Percentiles rank a stretch among this genome's conserved stretches.
Conservation (phyloP, 2,113 vertebrate species). For the Notarius lentiginosus region DNA sequence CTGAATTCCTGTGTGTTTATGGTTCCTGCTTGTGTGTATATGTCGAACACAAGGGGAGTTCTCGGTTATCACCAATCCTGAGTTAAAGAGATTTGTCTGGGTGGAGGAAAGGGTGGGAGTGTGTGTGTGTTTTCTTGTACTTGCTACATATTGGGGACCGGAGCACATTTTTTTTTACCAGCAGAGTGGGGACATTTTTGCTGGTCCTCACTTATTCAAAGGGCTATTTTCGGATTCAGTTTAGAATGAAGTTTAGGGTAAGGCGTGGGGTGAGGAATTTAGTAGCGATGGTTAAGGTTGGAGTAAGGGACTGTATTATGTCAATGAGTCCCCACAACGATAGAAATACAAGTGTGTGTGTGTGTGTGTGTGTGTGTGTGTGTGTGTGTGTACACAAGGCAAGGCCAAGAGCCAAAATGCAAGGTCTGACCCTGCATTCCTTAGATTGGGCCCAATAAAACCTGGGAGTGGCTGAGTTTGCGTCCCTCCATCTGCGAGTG, state of each 20-base stretch:
- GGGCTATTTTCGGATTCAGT: no score
- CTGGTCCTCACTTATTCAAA: no score
- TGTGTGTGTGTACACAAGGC: conserved; percentile 28
- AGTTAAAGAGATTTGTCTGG: background rate
- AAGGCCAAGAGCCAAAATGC: conserved; percentile 66
- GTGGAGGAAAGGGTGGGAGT: conserved; percentile 10
- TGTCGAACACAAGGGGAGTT: background rate
- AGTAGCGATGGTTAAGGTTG: no score
- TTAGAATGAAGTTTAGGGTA: no score
- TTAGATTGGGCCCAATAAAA: conserved; percentile 69
- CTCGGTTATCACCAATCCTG: background rate
- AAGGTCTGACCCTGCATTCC: conserved; percentile 69
- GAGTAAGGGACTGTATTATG: no score
- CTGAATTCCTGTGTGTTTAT: conserved; percentile 1
- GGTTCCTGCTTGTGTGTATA: background rate
- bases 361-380: conserved; percentile 29
- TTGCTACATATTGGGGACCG: no score
- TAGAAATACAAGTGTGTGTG: background rate
- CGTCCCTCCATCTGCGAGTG: conserved; percentile 1
- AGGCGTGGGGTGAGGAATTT: no score
- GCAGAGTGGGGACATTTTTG: no score
- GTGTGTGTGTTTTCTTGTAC: background rate
- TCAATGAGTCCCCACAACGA: no score
- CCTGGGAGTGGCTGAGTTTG: conserved; percentile 48
- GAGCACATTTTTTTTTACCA: no score